Conservation (phyloP, 1,140 invertebrate genomes). For the Hypothenemus hampei region DNA sequence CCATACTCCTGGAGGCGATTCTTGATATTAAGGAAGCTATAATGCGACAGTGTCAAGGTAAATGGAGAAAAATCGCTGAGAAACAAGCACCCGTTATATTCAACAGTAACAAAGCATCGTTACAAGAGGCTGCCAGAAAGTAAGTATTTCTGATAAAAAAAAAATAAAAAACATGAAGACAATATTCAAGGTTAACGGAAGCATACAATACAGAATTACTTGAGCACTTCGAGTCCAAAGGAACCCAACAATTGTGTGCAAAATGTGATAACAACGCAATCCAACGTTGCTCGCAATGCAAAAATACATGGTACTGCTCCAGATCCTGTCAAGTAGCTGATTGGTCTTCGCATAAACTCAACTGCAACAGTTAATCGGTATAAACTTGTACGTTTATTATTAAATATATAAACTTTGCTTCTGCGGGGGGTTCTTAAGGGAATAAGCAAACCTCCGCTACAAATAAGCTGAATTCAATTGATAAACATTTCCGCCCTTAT, state of each 20-base stretch:
- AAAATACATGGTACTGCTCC: conserved; percentile 55
- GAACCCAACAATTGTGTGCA: conserved; percentile 48
- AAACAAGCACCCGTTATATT: conserved; percentile 52
- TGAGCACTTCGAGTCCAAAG: conserved; percentile 50
- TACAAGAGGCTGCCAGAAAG: conserved; percentile 50
- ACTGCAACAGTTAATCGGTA: conserved; percentile 41
- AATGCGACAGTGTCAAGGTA: conserved; percentile 46
- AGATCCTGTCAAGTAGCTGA: conserved; percentile 55
- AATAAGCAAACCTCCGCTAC: too few relatives aligned
- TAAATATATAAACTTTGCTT: conserved; percentile 16
- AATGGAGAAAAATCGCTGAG: conserved; percentile 56
- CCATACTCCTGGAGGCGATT: conserved; percentile 55
- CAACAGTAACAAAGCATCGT: conserved; percentile 47
- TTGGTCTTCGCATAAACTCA: conserved; percentile 53
- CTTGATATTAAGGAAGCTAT: conserved; percentile 50
- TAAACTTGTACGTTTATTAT: conserved; percentile 1
- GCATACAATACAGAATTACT: conserved; percentile 54
- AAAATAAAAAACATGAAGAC: neutral
- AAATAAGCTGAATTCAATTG: conserved; percentile 48
- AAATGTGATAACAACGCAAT: conserved; percentile 51
- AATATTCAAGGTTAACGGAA: conserved; percentile 45
- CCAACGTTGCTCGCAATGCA: conserved; percentile 55
- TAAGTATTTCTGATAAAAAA: conserved; percentile 16
- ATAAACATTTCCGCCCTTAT: conserved; percentile 77
- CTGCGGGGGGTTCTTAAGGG: too few relatives aligned